Evolutionary conservation across 2,888 invertebrate genomes (phyloP), one percentile per base, ranked within the genome.

Genomic region (Drosophila paramelanica): DNA sequence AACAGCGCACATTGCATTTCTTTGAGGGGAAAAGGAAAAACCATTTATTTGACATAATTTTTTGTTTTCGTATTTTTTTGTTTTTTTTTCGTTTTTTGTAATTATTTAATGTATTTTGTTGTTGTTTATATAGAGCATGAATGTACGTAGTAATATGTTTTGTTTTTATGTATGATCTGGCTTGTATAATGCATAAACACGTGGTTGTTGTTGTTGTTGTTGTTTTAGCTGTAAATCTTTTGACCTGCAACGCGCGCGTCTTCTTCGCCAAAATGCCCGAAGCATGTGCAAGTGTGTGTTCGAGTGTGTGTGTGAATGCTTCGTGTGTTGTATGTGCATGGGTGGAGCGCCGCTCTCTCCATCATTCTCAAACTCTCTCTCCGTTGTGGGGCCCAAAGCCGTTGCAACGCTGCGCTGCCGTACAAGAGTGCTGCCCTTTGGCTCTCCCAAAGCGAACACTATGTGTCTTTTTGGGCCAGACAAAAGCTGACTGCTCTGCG

Each of bases 11-110:
- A 23, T 57, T 46, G 33, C 2, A 43, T 71, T 79, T 88, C 59
- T 85, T 89, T 88, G 81, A 87, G 89, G 86, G 88, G 82, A 87
- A 86, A 87, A 89, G 86, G 89, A 89, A 89, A 88, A 86, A 88
- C 88, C 88, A 89, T 87, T 87, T 87, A 86, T 88, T 87, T 89
- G 81, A 89, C 82, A 84, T 86, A 79, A 75, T 88, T 77, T 72
- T 75, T 49, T 71, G 61, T 68, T 73, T 62, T 53, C 33, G 23
- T 55, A 71, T 74, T 64, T 55, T 64, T 53, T 53, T 78, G 62
- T 70, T 56, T 67, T 52, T 62, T 46, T 47, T 66, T 73, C 47
- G 55, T 69, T 61, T 73, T 64, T 64, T 75, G 65, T 68, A 61
- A 58, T 75, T 66, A 61, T 77, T 75, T 71, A 49, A 77, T 81